A percentile compares a stretch with the other conserved stretches of the same genome.
Conservation (phyloP, 2,888 invertebrate genomes). For the Ommatoiulus sabulosus region DNA sequence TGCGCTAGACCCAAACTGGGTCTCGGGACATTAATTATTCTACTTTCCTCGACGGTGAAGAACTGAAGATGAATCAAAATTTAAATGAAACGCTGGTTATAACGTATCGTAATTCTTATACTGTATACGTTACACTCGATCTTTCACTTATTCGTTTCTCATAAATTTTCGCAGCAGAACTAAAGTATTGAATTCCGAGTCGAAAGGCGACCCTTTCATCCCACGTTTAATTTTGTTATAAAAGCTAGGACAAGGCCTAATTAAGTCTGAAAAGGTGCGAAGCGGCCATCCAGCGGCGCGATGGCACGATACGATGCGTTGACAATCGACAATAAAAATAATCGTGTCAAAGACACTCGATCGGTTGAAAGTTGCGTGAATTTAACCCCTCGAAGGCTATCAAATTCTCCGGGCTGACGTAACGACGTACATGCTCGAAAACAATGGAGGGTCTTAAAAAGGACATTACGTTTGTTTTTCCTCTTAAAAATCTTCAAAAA, state of each 20-base stretch:
- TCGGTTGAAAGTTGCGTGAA: not conserved
- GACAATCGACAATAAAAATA: slow-evolving; percentile 47
- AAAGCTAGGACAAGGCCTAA: not conserved
- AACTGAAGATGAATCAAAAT: too few species aligned
- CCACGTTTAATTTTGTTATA: too few species aligned
- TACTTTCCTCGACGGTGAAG: too few species aligned
- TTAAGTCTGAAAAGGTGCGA: not conserved
- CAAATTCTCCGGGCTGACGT: not conserved
- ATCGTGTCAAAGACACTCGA: slow-evolving; percentile 29
- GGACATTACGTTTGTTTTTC: slow-evolving; percentile 32
- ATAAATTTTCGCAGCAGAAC: too few species aligned
- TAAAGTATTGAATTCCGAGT: too few species aligned
- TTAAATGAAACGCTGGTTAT: too few species aligned
- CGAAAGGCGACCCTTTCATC: too few species aligned
- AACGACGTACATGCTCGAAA: not conserved
- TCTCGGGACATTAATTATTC: too few species aligned
- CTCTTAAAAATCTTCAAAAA: not conserved
- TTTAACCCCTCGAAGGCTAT: not conserved
- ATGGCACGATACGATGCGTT: not conserved
- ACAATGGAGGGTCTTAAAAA: slow-evolving; percentile 4
- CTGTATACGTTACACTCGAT: too few species aligned
- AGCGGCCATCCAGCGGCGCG: not conserved
- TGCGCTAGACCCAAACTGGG: too few species aligned
- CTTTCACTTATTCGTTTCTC: too few species aligned
- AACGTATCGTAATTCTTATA: too few species aligned